Conservation (phyloP, 2,113 vertebrate species). For the Psettodes erumei region DNA sequence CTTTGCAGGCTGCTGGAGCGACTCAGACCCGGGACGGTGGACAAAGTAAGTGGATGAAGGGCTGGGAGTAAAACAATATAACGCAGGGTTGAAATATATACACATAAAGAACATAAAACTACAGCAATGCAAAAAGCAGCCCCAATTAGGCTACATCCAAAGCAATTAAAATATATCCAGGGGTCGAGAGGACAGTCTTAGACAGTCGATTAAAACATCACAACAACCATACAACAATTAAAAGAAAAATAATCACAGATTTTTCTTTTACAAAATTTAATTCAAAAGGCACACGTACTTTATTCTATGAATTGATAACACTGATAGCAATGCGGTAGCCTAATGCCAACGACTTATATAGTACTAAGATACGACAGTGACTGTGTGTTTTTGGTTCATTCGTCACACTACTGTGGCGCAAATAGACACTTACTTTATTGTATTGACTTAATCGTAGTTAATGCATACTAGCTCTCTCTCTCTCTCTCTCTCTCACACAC, state of each 20-base stretch:
- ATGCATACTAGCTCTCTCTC: not conserved
- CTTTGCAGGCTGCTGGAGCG: conserved; percentile 92
- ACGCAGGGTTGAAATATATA: not conserved
- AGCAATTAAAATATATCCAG: no score
- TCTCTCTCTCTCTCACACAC: not conserved
- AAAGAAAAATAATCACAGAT: no score
- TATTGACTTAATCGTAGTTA: not conserved
- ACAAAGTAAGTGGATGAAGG: conserved; percentile 83
- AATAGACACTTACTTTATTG: not conserved
- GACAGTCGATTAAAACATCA: no score
- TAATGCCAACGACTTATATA: no score
- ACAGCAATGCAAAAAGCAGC: not conserved
- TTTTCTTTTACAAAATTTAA: no score
- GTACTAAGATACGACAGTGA: not conserved
- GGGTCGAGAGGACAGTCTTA: no score
- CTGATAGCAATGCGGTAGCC: no score
- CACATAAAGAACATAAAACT: not conserved
- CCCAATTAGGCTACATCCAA: not conserved
- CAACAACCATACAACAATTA: no score
- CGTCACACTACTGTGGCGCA: no score
- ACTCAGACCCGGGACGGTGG: conserved; percentile 88
- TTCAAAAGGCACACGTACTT: no score
- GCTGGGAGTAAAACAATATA: not conserved
- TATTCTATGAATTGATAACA: no score
- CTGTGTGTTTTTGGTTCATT: no score